phyloP scores from a whole-genome alignment of 2,113 vertebrate genomes.

The Thunnus thynnus region DNA sequence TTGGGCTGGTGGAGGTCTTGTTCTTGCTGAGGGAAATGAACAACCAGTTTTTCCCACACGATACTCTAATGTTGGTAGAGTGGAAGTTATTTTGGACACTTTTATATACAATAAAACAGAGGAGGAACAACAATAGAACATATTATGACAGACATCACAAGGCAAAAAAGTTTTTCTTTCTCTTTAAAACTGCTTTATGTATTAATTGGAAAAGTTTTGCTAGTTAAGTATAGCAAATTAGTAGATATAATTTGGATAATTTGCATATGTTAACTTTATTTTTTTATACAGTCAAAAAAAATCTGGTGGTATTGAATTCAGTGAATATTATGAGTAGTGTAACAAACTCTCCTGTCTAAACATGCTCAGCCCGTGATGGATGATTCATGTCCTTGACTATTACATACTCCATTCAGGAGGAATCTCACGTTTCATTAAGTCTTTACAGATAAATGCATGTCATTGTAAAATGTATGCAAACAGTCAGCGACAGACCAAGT shows the following conservation, averaged over 20 bases:
- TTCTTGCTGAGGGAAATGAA: not conserved
- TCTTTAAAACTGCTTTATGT: not conserved
- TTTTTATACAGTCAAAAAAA: conserved; percentile 9
- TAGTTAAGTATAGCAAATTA: not conserved
- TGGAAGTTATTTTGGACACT: not conserved
- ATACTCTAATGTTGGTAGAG: not conserved
- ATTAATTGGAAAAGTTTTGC: not conserved
- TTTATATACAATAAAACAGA: not conserved
- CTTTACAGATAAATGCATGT: conserved; percentile 52
- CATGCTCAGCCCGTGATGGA: conserved; percentile 55
- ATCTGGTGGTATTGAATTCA: not conserved
- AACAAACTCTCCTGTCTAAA: conserved; percentile 68
- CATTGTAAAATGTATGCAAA: conserved; percentile 43
- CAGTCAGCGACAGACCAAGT: conserved; percentile 24
- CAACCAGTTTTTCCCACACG: not conserved
- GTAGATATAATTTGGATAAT: not conserved
- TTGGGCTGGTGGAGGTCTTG: not conserved
- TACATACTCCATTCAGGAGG: conserved; percentile 36
- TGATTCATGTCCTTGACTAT: conserved; percentile 53
- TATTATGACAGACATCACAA: not conserved
- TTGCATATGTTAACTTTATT: not conserved
- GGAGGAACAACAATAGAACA: not conserved
- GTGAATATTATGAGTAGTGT: conserved; percentile 41
- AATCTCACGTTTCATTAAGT: conserved; percentile 61
- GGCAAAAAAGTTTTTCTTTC: not conserved